Evolutionary conservation across 1,140 invertebrate genomes (phyloP).

Genomic region (Protaetia brevitarsis): DNA sequence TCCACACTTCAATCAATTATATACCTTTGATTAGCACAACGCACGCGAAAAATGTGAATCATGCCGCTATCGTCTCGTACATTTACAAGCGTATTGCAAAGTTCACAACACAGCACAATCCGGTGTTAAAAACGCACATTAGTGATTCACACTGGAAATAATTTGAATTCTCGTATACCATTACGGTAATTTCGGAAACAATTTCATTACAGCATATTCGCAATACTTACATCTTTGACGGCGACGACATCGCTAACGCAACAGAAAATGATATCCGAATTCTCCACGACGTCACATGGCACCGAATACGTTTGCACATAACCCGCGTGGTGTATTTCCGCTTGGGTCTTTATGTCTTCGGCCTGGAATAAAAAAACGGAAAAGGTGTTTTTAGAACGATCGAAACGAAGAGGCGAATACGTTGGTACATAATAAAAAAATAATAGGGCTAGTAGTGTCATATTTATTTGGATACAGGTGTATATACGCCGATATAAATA

Average conservation of each 20-base stretch:
- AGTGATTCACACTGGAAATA: neutral
- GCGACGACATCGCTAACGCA: constrained; percentile 91
- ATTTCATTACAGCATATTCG: neutral
- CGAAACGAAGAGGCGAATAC: neutral
- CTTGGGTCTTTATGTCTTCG: constrained; percentile 41
- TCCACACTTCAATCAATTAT: too few relatives aligned
- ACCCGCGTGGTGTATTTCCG: constrained; percentile 36
- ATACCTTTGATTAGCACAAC: too few relatives aligned
- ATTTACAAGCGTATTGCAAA: too few relatives aligned
- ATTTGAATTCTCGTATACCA: too few relatives aligned
- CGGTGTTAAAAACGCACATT: neutral
- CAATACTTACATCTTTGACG: constrained; percentile 81
- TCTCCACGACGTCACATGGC: constrained; percentile 87
- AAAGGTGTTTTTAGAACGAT: constrained; percentile 2
- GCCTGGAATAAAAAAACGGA: constrained; percentile 37
- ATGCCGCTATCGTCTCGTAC: too few relatives aligned
- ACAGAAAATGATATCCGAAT: constrained; percentile 91
- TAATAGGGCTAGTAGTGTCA: too few relatives aligned
- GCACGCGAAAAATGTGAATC: too few relatives aligned
- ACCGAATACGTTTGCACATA: constrained; percentile 53
- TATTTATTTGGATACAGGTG: too few relatives aligned
- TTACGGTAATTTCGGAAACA: too few relatives aligned
- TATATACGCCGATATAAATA: too few relatives aligned
- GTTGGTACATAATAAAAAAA: too few relatives aligned
- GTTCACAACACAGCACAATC: neutral